These are phyloP conservation scores for Coendou prehensilis DNA, from an alignment of 2,797 vertebrate species.

Conservation along the genomic window DNA sequence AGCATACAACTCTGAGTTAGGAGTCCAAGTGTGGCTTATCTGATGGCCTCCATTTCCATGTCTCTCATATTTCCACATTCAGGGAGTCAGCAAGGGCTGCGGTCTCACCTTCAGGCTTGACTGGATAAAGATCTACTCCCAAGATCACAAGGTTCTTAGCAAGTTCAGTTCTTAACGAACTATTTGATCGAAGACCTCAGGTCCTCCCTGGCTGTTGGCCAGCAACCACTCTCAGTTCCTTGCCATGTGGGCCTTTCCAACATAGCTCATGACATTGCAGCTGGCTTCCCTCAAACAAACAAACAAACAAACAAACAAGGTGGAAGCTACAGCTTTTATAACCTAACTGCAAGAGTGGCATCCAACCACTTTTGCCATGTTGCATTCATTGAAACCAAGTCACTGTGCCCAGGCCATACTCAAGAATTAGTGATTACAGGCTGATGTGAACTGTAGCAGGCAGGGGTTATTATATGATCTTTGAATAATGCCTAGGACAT, in stretches of 20 bases:
- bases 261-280: neutral
- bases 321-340: neutral
- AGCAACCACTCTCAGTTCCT: neutral
- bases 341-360: neutral
- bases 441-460: neutral
- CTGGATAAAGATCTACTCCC: neutral
- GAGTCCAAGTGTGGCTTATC: neutral
- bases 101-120: neutral
- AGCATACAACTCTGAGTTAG: neutral
- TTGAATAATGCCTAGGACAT: constrained; percentile 5
- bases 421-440: neutral
- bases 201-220: neutral
- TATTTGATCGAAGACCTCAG: neutral
- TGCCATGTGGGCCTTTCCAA: neutral
- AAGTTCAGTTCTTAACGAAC: constrained; percentile 23
- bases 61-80: neutral
- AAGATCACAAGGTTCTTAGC: neutral
- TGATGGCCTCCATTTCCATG: neutral
- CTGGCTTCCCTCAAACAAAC: neutral
- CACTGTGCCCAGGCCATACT: neutral
- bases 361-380: neutral
- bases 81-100: neutral
- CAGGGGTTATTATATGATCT: neutral
- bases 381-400: constrained; percentile 38
- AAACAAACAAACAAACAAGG: neutral